These are phyloP conservation scores for Recurvirostra avosetta DNA, from an alignment of 2,113 vertebrate species.

Conservation along the genomic window DNA sequence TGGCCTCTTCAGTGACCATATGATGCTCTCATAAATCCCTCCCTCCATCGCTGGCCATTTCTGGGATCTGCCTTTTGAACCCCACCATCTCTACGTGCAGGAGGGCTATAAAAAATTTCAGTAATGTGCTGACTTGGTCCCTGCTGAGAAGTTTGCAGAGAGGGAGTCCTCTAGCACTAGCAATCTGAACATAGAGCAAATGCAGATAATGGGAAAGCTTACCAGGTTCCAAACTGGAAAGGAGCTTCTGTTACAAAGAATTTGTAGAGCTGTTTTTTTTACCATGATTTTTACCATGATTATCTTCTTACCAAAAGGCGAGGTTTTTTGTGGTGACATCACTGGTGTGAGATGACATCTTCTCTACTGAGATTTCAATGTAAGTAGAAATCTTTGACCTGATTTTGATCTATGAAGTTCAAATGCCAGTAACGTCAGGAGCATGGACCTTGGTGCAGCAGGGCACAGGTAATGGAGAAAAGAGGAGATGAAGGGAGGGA, in stretches of 20 bases:
- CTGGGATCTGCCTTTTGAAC: neutral
- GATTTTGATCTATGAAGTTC: neutral
- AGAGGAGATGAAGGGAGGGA: neutral
- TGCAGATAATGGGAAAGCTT: neutral
- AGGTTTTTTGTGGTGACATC: neutral
- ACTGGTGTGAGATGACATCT: neutral
- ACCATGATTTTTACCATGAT: neutral
- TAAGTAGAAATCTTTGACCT: neutral
- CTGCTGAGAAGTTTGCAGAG: neutral
- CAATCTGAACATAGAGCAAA: neutral
- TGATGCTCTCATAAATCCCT: neutral
- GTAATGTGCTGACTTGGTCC: neutral
- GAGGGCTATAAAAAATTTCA: neutral
- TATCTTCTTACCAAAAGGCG: neutral
- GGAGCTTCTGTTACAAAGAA: neutral
- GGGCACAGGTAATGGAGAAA: neutral
- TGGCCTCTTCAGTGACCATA: neutral
- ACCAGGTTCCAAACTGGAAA: neutral
- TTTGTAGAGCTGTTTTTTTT: neutral
- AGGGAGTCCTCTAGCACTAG: neutral
- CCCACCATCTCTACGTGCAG: fast-evolving
- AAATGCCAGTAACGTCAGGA: fast-evolving
- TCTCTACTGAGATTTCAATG: neutral
- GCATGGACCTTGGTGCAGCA: neutral
- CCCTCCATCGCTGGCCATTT: neutral